These are phyloP conservation scores for Trididemnum clinides DNA, from an alignment of 23 tunicate genomes.

Conservation along the genomic window DNA sequence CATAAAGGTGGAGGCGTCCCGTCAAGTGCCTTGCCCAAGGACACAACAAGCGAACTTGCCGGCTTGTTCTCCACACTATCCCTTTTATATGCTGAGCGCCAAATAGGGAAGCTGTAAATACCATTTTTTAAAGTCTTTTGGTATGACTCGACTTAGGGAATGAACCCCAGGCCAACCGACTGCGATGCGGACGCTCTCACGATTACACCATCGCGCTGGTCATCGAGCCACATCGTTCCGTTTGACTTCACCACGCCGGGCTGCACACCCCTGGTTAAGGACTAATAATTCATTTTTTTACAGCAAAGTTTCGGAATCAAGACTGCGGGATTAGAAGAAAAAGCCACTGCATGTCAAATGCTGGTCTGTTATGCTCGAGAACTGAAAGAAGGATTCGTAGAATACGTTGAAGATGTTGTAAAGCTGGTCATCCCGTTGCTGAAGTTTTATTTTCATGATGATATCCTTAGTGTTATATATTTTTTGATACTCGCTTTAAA, in stretches of 20 bases:
- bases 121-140: neutral
- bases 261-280: neutral
- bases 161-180: too few relatives aligned
- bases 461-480: constrained; percentile 72
- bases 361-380: constrained; percentile 98
- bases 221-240: neutral
- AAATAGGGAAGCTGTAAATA: neutral
- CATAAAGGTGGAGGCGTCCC: too few relatives aligned
- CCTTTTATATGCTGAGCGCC: neutral
- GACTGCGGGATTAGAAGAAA: constrained; percentile 97
- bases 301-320: constrained; percentile 98
- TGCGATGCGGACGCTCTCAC: neutral
- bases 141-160: too few relatives aligned
- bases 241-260: neutral
- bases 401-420: constrained; percentile 94
- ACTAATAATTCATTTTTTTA: neutral
- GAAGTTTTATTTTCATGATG: constrained; percentile 99
- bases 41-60: too few relatives aligned
- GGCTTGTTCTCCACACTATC: too few relatives aligned
- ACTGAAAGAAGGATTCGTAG: constrained; percentile 90
- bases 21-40: too few relatives aligned
- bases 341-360: constrained; percentile 99
- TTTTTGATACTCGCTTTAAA: too few relatives aligned
- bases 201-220: neutral
- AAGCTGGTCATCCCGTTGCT: constrained; percentile 98